Evolutionary conservation across 2,113 vertebrate genomes (phyloP).

Genomic region (Ovibos moschatus): DNA sequence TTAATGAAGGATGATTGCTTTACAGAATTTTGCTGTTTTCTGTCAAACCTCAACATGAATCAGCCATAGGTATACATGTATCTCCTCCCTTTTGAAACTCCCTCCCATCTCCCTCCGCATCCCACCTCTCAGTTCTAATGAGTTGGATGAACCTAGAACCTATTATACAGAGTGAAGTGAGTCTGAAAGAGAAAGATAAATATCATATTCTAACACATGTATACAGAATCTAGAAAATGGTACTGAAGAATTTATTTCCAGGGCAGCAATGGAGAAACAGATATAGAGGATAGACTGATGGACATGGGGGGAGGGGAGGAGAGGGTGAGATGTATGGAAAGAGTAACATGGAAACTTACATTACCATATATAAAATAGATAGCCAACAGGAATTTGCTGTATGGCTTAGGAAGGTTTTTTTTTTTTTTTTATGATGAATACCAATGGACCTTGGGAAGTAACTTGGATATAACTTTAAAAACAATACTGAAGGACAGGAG

Average conservation of each 20-base stretch:
- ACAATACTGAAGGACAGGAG: not conserved
- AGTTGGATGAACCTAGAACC: not conserved
- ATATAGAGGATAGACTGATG: not conserved
- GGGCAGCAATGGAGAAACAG: not conserved
- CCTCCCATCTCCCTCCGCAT: not conserved
- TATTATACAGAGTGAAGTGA: not conserved
- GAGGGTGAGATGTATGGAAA: not conserved
- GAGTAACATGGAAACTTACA: not conserved
- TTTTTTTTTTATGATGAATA: not conserved
- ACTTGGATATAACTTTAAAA: not conserved
- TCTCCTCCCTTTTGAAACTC: not conserved
- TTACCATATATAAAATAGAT: not conserved
- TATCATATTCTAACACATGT: not conserved
- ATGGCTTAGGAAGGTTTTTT: not conserved
- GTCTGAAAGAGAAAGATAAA: not conserved
- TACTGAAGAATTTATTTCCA: not conserved
- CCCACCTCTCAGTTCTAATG: not conserved
- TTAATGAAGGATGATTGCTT: not conserved
- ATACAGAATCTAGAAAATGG: not conserved
- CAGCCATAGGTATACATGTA: not conserved
- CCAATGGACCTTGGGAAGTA: not conserved
- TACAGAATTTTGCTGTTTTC: not conserved
- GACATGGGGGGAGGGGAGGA: not conserved
- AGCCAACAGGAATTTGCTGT: not conserved
- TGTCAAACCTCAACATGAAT: not conserved